Conservation (phyloP, 2,797 vertebrate genomes). For the Synaphobranchus kaupii region DNA sequence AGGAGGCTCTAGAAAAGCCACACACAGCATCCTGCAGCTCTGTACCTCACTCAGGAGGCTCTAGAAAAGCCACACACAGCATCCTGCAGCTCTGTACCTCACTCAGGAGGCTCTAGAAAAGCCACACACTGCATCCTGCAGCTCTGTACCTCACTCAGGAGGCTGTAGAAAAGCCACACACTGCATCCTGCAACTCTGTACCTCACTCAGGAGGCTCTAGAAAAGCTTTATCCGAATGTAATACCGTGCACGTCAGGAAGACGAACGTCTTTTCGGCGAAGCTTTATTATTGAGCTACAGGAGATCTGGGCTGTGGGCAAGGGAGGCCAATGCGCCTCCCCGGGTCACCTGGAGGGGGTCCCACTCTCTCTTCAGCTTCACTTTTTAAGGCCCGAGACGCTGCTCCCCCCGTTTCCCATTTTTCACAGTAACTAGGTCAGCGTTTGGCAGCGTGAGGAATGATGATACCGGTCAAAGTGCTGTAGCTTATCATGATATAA, state of each 20-base stretch:
- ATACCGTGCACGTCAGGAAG: background rate
- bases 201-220: background rate
- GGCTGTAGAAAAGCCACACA: background rate
- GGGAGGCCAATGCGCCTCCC: background rate
- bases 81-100: no score
- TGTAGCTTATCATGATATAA: background rate
- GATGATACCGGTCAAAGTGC: background rate
- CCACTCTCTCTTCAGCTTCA: background rate
- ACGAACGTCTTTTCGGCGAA: background rate
- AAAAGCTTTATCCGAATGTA: background rate
- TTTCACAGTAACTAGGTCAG: background rate
- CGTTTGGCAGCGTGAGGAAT: background rate
- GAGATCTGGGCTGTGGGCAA: background rate
- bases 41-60: background rate
- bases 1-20: background rate
- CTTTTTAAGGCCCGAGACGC: background rate
- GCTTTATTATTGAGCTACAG: background rate
- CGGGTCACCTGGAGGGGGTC: background rate
- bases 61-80: no score
- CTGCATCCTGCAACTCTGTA: no score
- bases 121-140: background rate
- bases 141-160: no score
- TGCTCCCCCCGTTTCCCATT: background rate
- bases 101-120: background rate
- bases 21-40: background rate